Base-by-base conservation (phyloP, 2,113 vertebrate species). In the Rhinichthys klamathensis region DNA sequence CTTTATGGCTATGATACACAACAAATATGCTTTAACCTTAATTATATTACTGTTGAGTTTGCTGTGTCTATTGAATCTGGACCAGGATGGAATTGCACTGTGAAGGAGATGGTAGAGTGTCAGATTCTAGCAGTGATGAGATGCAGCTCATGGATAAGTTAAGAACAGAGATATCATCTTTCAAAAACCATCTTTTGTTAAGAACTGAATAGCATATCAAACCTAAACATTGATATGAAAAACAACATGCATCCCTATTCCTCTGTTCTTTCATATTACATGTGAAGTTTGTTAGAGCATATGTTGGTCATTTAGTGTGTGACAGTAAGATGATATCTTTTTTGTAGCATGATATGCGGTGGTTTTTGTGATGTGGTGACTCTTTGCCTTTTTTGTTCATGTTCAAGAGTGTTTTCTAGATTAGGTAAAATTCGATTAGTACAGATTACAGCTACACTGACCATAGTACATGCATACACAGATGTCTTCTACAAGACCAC, bases 361-460 rank as follows among this genome's bases (percentile, higher is more conserved):
- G 77, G 38, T 80, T 63, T 46, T 27, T 65, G 78, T 65, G 35
- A 80, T 80, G 32, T 79, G 76, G 69, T 72, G 69, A 35, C 35
- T 63, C 38, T 30, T 80, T 35, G 41, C 25, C 18, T 51, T 82
- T 82, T 18, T 82, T 18, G 60, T 80, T 65, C 58, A 80, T 49
- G 80, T 82, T 32, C 27, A 82, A 69, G 38, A 4, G 27, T 67
- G n/a, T 65, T 80, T 27, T 44, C 16, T 46, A 63, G 58, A 46
- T 80, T 80, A 18, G 38, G 23, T 25, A n/a, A 46, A 78, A 58
- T 78, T 78, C 13, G 18, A 35, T 78, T 35, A 58, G 60, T 63
- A 16, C 25, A 65, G 38, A 80, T 80, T 21, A 65, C 78, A 63
- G 32, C 15, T 9, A 25, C 25, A 44, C 38, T 80, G n/a, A 44